Evolutionary conservation across 1,140 invertebrate genomes (phyloP).

Genomic region (Polypedilum pembai): DNA sequence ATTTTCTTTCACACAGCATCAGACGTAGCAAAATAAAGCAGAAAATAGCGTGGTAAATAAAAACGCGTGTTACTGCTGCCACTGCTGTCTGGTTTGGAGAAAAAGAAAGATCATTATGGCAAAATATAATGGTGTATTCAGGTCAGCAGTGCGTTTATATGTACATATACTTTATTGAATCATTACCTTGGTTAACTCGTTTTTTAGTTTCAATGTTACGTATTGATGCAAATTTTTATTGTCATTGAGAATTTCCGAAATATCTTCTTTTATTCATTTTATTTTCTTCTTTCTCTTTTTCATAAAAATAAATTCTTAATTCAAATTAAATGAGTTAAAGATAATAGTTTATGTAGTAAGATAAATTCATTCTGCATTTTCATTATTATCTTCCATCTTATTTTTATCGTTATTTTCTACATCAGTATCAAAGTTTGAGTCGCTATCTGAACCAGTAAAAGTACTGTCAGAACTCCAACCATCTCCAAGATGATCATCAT

Average conservation of each 20-base stretch:
- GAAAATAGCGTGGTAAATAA: not conserved
- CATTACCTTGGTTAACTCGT: conserved; percentile 26
- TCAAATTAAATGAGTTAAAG: too few species aligned
- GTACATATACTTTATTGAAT: not conserved
- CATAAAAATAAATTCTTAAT: too few species aligned
- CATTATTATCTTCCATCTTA: too few species aligned
- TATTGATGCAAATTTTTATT: not conserved
- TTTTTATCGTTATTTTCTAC: too few species aligned
- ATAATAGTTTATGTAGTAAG: too few species aligned
- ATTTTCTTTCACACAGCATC: too few species aligned
- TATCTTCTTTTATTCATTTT: not conserved
- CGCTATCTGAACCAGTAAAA: too few species aligned
- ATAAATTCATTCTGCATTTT: too few species aligned
- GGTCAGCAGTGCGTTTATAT: not conserved
- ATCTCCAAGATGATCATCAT: too few species aligned
- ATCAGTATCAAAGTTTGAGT: too few species aligned
- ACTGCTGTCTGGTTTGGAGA: not conserved
- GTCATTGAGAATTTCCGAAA: not conserved
- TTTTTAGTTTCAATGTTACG: conserved; percentile 3
- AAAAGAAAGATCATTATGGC: not conserved
- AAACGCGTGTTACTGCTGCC: not conserved
- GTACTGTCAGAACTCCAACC: too few species aligned
- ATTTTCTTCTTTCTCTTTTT: not conserved
- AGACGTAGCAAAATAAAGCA: not conserved
- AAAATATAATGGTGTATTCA: not conserved